phyloP scores from a whole-genome alignment of 2,113 vertebrate species.

The Apaloderma vittatum region DNA sequence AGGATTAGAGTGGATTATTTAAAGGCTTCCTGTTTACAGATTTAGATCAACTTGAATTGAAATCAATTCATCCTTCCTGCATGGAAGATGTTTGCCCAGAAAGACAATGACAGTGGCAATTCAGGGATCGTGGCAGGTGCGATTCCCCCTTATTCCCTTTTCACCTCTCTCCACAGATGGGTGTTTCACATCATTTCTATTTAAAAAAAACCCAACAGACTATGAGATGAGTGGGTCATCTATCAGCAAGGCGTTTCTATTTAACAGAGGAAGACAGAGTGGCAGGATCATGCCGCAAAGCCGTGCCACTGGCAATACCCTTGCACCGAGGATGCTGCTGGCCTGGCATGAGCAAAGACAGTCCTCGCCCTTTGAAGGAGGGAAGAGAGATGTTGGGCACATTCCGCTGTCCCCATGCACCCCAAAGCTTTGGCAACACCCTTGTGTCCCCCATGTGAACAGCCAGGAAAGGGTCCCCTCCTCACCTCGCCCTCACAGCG shows the following conservation, averaged over 20 bases:
- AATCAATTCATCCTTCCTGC: slow-evolving; percentile 39
- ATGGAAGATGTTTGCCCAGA: not conserved
- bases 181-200: not conserved
- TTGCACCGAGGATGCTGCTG: accelerated
- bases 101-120: accelerated
- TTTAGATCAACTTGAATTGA: slow-evolving; percentile 52
- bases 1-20: slow-evolving; percentile 67
- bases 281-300: not conserved
- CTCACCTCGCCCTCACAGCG: accelerated
- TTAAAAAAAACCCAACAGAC: not conserved
- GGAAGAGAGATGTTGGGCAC: not conserved
- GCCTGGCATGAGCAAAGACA: accelerated
- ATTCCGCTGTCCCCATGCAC: accelerated
- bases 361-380: not conserved
- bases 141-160: not conserved
- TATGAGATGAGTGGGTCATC: not conserved
- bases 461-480: not conserved
- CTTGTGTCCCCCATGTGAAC: accelerated
- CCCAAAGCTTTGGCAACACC: accelerated
- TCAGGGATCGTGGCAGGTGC: not conserved
- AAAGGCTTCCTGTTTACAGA: slow-evolving; percentile 62
- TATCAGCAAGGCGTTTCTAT: not conserved
- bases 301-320: accelerated
- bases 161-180: not conserved
- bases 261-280: not conserved